phyloP scores from a whole-genome alignment of 2,888 invertebrate genomes.

The Drosophila meridiana region DNA sequence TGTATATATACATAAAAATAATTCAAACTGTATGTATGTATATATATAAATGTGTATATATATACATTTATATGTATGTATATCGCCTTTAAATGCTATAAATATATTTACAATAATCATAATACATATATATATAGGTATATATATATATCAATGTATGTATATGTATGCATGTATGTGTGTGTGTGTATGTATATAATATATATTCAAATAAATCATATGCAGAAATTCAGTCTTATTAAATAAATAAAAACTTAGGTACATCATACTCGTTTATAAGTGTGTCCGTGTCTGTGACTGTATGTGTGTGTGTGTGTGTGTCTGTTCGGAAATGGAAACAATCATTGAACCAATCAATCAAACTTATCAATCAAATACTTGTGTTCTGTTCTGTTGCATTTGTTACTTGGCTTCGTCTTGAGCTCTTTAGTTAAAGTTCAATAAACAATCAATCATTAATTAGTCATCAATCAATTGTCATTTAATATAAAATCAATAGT shows the following conservation, averaged over 20 bases:
- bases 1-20: constrained; percentile 64
- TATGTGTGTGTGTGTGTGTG: constrained; percentile 13
- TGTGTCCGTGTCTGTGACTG: constrained; percentile 11
- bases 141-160: constrained; percentile 8
- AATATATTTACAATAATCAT: constrained; percentile 60
- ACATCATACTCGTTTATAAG: constrained; percentile 52
- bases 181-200: constrained; percentile 3
- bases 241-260: constrained; percentile 82
- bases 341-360: constrained; percentile 36
- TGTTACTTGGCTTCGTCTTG: constrained; percentile 10
- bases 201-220: constrained; percentile 62
- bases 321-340: constrained; percentile 26
- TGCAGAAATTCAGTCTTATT: constrained; percentile 83
- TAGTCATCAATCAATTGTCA: background rate
- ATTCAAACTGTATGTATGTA: constrained; percentile 49
- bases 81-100: constrained; percentile 26
- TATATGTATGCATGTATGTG: constrained; percentile 2
- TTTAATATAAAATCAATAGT: background rate
- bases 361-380: constrained; percentile 4
- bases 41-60: constrained; percentile 25
- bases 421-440: constrained; percentile 1
- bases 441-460: constrained; percentile 19
- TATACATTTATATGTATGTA: constrained; percentile 19
- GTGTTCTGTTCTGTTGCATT: background rate
- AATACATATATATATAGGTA: constrained; percentile 17